phyloP scores from a whole-genome alignment of 2,888 invertebrate genomes.

The Amphimallon solstitiale region DNA sequence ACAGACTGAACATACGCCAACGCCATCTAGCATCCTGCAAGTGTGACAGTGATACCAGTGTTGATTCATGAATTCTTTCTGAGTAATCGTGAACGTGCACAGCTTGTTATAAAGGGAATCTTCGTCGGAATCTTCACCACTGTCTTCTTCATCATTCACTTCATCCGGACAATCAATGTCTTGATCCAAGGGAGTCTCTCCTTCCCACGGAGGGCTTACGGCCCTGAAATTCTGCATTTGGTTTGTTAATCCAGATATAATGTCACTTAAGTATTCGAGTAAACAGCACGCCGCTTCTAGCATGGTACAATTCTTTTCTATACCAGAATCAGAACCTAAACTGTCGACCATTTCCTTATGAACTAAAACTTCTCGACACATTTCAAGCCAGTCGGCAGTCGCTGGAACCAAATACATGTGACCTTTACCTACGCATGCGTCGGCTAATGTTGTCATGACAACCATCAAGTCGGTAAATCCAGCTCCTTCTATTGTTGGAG shows the following conservation, averaged over 20 bases:
- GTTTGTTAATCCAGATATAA: slow-evolving; percentile 67
- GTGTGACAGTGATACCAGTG: slow-evolving; percentile 99
- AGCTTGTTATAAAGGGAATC: slow-evolving; percentile 90
- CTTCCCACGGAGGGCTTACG: slow-evolving; percentile 82
- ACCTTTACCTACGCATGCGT: slow-evolving; percentile 76
- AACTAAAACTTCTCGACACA: slow-evolving; percentile 71
- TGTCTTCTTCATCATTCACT: slow-evolving; percentile 90
- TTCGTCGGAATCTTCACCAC: slow-evolving; percentile 94
- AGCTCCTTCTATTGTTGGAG: slow-evolving; percentile 72
- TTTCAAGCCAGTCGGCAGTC: slow-evolving; percentile 81
- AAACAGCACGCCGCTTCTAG: slow-evolving; percentile 85
- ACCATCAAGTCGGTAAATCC: slow-evolving; percentile 82
- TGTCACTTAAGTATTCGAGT: slow-evolving; percentile 85
- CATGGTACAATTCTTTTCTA: slow-evolving; percentile 64
- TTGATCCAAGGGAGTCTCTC: slow-evolving; percentile 76
- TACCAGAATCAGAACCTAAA: slow-evolving; percentile 64
- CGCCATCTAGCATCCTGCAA: slow-evolving; percentile 97
- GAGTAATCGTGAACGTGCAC: slow-evolving; percentile 96
- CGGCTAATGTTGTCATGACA: slow-evolving; percentile 85
- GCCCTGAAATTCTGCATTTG: slow-evolving; percentile 59
- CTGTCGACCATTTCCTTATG: slow-evolving; percentile 70
- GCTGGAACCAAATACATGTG: slow-evolving; percentile 85
- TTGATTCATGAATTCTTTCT: slow-evolving; percentile 98
- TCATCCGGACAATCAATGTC: slow-evolving; percentile 91
- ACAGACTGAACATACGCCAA: slow-evolving; percentile 97